These are phyloP conservation scores for Bos javanicus DNA, from an alignment of 2,113 vertebrate genomes.

Conservation along the genomic window DNA sequence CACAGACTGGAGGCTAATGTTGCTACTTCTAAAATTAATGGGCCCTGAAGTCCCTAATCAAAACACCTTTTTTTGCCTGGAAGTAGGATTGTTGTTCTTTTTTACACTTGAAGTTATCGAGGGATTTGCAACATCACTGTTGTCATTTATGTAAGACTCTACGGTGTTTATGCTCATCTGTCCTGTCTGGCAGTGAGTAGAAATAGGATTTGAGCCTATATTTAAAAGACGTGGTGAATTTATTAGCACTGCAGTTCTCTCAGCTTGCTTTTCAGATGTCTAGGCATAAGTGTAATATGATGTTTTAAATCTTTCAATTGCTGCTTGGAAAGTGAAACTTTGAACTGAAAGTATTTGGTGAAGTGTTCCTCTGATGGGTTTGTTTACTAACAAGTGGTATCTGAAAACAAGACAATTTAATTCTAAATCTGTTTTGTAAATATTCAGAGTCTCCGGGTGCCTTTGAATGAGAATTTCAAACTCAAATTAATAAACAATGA, in stretches of 20 bases:
- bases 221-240: slow-evolving; percentile 4
- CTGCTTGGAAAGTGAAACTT: neutral
- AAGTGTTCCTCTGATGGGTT: neutral
- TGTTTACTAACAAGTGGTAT: neutral
- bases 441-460: neutral
- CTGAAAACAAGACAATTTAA: neutral
- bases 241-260: neutral
- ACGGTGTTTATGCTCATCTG: neutral
- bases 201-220: neutral
- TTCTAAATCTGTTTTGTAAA: neutral
- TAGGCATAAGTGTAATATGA: neutral
- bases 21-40: slow-evolving; percentile 58
- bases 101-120: neutral
- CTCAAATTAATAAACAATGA: slow-evolving; percentile 27
- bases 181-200: neutral
- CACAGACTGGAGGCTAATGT: slow-evolving; percentile 29
- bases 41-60: slow-evolving; percentile 54
- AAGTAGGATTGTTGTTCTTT: slow-evolving; percentile 56
- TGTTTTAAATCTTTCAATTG: neutral
- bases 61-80: neutral
- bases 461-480: neutral
- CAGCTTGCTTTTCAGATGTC: neutral
- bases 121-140: slow-evolving; percentile 9
- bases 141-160: neutral
- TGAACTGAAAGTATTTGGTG: slow-evolving; percentile 11